A percentile compares a stretch with the other conserved stretches of the same genome.
phyloP scores from a whole-genome alignment of 2,113 vertebrate genomes.

The Damaliscus lunatus region DNA sequence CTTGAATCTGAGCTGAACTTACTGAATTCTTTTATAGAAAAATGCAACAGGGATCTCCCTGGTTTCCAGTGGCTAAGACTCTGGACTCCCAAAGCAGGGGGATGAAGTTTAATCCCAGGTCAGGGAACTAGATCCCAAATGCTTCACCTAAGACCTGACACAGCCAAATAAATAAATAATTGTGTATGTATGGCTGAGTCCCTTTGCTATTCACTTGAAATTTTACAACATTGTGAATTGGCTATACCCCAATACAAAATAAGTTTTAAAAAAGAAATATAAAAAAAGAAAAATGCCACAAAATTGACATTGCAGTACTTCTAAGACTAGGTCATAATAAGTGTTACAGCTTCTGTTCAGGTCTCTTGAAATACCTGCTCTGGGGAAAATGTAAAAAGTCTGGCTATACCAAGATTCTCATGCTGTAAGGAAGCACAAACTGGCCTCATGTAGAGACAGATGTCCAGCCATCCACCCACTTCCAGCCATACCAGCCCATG shows the following conservation, averaged over 20 bases:
- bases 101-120: neutral
- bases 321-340: neutral
- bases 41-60: neutral
- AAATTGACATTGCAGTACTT: neutral
- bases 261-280: neutral
- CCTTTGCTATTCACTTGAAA: neutral
- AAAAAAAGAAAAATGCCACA: neutral
- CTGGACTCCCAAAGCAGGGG: neutral
- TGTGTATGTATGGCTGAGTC: neutral
- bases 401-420: neutral
- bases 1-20: neutral
- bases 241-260: neutral
- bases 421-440: neutral
- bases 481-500: neutral
- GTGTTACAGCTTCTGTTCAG: neutral
- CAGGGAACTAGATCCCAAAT: neutral
- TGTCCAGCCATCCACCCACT: neutral
- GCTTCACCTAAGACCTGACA: neutral
- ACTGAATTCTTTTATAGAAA: neutral
- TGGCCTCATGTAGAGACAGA: neutral
- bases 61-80: neutral
- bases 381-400: neutral
- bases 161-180: neutral
- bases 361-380: neutral
- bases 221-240: neutral